Base-by-base conservation (phyloP, 1,140 invertebrate genomes). In the Saccostrea cuccullata region DNA sequence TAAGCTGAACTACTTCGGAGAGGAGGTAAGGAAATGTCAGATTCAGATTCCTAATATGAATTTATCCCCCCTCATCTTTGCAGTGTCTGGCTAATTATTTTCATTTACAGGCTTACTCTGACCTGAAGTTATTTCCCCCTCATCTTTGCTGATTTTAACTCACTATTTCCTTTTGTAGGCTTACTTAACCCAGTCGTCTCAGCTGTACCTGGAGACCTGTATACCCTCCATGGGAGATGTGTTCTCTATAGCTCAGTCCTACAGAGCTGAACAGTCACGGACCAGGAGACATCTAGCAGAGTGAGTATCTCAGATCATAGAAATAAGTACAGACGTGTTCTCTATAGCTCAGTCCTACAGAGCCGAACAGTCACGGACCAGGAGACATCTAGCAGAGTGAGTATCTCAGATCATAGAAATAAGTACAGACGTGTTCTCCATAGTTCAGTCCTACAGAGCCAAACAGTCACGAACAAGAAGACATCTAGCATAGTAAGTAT, bases 161-260 rank as follows among this genome's bases (percentile, higher is more conserved):
- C 5, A 6, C 5, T 47, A 47, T 47, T 3, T 47, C 86, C 55
- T 85, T 77, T 91, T 90, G 0, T 87, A 98, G 95, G 98, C 99
- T 2, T 99, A 97, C 95, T 95, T 99, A 36, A 99, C 99, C 0
- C 99, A 99, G 95, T 99, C 98, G 93, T 99, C 98, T 12, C 99
- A 99, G 94, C 96, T 99, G n/a, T 99, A 99, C 95, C 96, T 99
- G 92, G 99, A 99, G 96, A 99, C 99, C 0, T 98, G 97, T 93
- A 94, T 99, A 90, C 97, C 99, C 47, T 96, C 98, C 9, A 96
- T 99, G 94, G 99, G 96, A n/a, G 98, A 99, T 96, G 98, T 99
- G 56, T 99, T 98, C 94, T 99, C 98, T 94, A 98, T 99, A 91
- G 98, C 98, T 2, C 98, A 99, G 95, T 99, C 98, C 73, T 99